phyloP scores from a whole-genome alignment of 2,888 invertebrate genomes.

The Meiosimyza decipiens region DNA sequence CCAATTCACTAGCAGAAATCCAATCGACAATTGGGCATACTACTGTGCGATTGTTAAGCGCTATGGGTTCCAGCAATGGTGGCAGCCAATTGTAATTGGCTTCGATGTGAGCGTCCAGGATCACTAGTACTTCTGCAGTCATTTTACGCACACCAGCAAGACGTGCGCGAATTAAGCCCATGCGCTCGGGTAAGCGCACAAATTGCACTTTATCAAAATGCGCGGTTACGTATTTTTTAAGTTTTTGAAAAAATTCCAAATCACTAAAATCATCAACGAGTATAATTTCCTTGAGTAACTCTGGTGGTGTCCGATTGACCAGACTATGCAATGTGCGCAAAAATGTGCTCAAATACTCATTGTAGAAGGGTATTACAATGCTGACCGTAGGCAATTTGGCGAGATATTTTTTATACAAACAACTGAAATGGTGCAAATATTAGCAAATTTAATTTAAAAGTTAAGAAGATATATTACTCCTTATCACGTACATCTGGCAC shows the following conservation, averaged over 20 bases:
- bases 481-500: constrained; percentile 80
- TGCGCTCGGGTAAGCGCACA: constrained; percentile 78
- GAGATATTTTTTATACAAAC: constrained; percentile 57
- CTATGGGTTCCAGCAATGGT: constrained; percentile 91
- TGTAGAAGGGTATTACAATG: constrained; percentile 92
- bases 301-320: constrained; percentile 83
- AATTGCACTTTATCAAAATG: constrained; percentile 82
- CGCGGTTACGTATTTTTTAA: constrained; percentile 79
- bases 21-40: constrained; percentile 98
- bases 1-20: constrained; percentile 89
- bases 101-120: constrained; percentile 92
- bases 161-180: constrained; percentile 89
- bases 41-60: constrained; percentile 83
- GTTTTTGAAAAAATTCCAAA: constrained; percentile 77
- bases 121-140: constrained; percentile 83
- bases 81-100: constrained; percentile 94
- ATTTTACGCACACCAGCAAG: constrained; percentile 85
- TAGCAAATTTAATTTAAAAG: background rate
- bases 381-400: constrained; percentile 77
- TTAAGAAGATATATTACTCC: constrained; percentile 65
- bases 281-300: constrained; percentile 88
- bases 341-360: constrained; percentile 91
- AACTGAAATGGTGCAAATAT: constrained; percentile 48
- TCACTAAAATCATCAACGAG: constrained; percentile 90
- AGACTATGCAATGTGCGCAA: constrained; percentile 84